Evolutionary conservation across 2,888 invertebrate species (phyloP).

Genomic region (Zygaena filipendulae): DNA sequence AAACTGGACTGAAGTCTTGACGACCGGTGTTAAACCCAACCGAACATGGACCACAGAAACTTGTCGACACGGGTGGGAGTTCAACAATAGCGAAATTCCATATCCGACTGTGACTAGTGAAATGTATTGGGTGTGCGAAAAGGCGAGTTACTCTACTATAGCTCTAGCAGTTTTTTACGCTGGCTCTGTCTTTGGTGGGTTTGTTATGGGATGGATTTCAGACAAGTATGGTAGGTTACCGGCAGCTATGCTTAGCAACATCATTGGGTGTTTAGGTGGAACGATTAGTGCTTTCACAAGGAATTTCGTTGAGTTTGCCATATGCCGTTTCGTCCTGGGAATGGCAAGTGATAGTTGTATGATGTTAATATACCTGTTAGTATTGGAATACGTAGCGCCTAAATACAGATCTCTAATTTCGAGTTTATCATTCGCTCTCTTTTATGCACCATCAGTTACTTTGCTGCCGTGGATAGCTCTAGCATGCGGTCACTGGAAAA

Average conservation of each 20-base stretch:
- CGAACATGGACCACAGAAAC: constrained; percentile 8
- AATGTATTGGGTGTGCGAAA: constrained; percentile 15
- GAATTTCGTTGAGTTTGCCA: constrained; percentile 12
- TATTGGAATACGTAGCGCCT: constrained; percentile 17
- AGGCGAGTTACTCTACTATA: constrained; percentile 13
- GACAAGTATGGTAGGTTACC: constrained; percentile 15
- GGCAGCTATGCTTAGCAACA: constrained; percentile 11
- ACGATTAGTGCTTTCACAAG: constrained; percentile 10
- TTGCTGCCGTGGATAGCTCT: constrained; percentile 16
- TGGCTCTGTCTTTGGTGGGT: constrained; percentile 14
- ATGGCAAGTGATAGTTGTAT: constrained; percentile 16
- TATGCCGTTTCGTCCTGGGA: constrained; percentile 15
- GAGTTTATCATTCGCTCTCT: constrained; percentile 15
- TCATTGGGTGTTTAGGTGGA: constrained; percentile 14
- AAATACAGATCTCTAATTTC: constrained; percentile 15
- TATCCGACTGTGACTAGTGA: constrained; percentile 15
- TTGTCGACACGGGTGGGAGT: constrained; percentile 16
- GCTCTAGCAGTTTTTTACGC: constrained; percentile 15
- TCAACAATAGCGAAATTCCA: constrained; percentile 14
- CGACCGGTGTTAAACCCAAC: constrained; percentile 6
- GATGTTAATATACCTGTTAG: constrained; percentile 16
- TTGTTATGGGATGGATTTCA: constrained; percentile 13
- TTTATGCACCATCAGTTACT: constrained; percentile 10
- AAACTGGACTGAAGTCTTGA: constrained; percentile 12
- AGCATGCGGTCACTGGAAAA: constrained; percentile 15